These are phyloP conservation scores for Lethocerus indicus DNA, from an alignment of 1,140 invertebrate genomes.

Conservation along the genomic window DNA sequence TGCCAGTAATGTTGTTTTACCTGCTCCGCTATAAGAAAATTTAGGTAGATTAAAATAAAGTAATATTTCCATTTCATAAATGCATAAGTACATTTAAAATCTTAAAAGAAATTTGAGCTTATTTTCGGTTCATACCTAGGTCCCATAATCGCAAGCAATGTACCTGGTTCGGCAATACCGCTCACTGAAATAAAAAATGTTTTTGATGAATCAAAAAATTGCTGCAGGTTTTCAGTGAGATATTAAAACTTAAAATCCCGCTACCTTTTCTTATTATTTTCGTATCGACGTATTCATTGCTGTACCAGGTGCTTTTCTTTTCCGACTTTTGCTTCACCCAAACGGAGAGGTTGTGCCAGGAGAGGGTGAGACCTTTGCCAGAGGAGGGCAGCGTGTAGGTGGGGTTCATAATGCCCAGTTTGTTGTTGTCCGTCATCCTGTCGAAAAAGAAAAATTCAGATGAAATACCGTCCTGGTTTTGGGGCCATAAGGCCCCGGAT, in stretches of 20 bases:
- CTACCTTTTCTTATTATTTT: constrained; percentile 18
- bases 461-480: no score
- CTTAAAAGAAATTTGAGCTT: not conserved
- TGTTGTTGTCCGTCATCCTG: no score
- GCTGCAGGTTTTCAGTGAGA: no score
- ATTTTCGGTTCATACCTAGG: constrained; percentile 23
- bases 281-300: constrained; percentile 10
- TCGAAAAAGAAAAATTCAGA: no score
- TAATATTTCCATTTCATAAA: constrained; percentile 10
- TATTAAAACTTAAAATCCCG: no score
- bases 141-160: constrained; percentile 28
- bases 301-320: constrained; percentile 11
- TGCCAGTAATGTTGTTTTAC: constrained; percentile 49
- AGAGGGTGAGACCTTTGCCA: constrained; percentile 15
- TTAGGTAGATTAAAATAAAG: constrained; percentile 1
- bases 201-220: not conserved
- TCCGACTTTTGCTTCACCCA: constrained; percentile 16
- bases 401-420: no score
- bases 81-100: constrained; percentile 6
- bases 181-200: constrained; percentile 22
- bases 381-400: no score
- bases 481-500: no score
- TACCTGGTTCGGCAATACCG: constrained; percentile 24
- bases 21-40: constrained; percentile 38
- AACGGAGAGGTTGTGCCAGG: constrained; percentile 18